Evolutionary conservation across 2,113 vertebrate species (phyloP).

Genomic region (Malurus alboscapulatus): DNA sequence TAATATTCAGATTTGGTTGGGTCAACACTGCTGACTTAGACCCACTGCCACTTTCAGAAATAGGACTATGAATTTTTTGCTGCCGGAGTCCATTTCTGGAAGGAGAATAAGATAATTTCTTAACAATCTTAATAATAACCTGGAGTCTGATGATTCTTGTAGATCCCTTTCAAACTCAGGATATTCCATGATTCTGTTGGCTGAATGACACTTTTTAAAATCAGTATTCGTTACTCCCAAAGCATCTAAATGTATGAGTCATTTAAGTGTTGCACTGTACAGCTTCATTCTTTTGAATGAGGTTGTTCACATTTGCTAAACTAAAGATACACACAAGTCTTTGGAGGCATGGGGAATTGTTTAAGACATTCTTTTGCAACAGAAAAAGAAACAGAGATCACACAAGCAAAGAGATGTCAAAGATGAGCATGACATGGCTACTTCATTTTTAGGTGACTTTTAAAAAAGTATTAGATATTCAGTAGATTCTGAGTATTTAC

Average conservation of each 20-base stretch:
- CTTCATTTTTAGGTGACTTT: background rate
- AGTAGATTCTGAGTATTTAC: background rate
- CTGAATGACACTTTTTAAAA: background rate
- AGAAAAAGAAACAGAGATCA: background rate
- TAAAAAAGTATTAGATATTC: background rate
- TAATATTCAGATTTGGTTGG: too few species aligned
- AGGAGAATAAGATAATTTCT: too few species aligned
- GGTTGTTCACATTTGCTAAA: background rate
- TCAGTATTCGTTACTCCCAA: background rate
- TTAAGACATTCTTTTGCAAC: background rate
- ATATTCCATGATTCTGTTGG: background rate
- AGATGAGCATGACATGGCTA: background rate
- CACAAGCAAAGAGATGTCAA: background rate
- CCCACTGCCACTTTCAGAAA: too few species aligned
- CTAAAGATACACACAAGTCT: background rate
- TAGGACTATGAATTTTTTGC: too few species aligned
- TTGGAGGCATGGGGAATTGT: background rate
- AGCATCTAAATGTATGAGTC: background rate
- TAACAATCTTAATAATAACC: too few species aligned
- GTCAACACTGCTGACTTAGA: too few species aligned
- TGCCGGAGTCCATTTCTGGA: too few species aligned
- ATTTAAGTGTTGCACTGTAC: fast-evolving
- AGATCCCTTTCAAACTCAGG: background rate
- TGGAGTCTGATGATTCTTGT: background rate
- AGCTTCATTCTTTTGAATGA: background rate